Evolutionary conservation across 2,888 invertebrate species (phyloP).

Genomic region (Sinohyriopsis cumingii): DNA sequence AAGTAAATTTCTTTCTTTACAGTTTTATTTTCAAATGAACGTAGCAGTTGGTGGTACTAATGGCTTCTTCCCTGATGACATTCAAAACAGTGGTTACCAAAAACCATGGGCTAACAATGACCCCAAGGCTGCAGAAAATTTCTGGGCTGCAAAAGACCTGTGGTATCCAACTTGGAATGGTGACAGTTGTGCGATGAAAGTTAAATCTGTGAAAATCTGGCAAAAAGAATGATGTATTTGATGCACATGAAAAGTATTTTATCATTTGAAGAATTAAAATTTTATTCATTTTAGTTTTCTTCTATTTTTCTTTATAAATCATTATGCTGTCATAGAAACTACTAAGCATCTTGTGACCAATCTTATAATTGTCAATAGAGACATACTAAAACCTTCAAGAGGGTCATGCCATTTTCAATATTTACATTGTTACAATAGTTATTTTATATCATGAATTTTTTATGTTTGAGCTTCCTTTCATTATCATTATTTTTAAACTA

Average conservation of each 20-base stretch:
- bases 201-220: slow-evolving; percentile 5
- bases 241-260: neutral
- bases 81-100: slow-evolving; percentile 14
- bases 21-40: slow-evolving; percentile 35
- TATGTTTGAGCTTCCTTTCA: no score
- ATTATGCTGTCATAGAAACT: no score
- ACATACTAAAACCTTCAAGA: no score
- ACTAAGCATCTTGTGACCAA: no score
- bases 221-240: slow-evolving; percentile 1
- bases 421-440: no score
- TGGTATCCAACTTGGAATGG: slow-evolving; percentile 32
- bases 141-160: slow-evolving; percentile 17
- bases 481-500: no score
- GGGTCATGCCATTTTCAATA: no score
- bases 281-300: no score
- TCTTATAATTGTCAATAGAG: no score
- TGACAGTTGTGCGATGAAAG: slow-evolving; percentile 22
- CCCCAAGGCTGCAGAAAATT: slow-evolving; percentile 22
- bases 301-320: no score
- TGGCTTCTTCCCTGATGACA: slow-evolving; percentile 31
- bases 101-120: slow-evolving; percentile 33
- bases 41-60: slow-evolving; percentile 38
- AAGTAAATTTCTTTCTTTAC: slow-evolving; percentile 2
- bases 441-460: no score
- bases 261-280: no score